Evolutionary conservation across 2,113 vertebrate genomes (phyloP), one percentile per base, ranked within the genome.

Genomic region (Colistium nudipinnis): DNA sequence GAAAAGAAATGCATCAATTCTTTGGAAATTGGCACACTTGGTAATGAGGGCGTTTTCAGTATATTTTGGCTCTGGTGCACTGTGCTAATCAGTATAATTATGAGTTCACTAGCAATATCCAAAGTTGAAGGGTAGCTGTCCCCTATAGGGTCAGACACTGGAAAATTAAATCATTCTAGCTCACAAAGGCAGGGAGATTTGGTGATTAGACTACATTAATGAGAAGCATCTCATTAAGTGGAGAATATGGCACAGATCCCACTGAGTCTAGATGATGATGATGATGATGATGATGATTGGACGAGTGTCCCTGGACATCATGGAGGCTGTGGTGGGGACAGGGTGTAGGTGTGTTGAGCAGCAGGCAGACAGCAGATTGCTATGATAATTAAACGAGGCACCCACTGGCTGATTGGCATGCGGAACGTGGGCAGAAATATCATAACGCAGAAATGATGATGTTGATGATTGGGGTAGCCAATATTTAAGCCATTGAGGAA

Each of bases 11-110:
- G 14, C 9, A 20, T 4, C 45, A 7, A 55, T 73, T 45, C 19
- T 33, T 60, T 28, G 25, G 48, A 24, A n/a, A 59, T 35, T 67
- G 68, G 44, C 60, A 59, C 39, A 56, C 70, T 69, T 39, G 30
- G 20, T 53, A 19, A 39, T 35, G 39, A 63, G 52, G 22, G 1
- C 17, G n/a, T 39, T 63, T 28, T 43, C n/a, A 28, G 6, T 9
- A 2, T 39, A 9, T 20, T 33, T 44, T 20, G 16, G 6, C 8
- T 45, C 14, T 35, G 17, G 22, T 64, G 36, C 59, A 30, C 51
- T 24, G n/a, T 57, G 28, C 19, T 47, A 22, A 45, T 28, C 35
- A 25, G 24, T 36, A 17, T 38, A 28, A 13, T 19, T 3, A 35
- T 48, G 12, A 45, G 12, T 36, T 36, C 12, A 17, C 43, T 33